These are phyloP conservation scores for Hyphantria cunea DNA, from an alignment of 1,140 invertebrate genomes.

Conservation along the genomic window DNA sequence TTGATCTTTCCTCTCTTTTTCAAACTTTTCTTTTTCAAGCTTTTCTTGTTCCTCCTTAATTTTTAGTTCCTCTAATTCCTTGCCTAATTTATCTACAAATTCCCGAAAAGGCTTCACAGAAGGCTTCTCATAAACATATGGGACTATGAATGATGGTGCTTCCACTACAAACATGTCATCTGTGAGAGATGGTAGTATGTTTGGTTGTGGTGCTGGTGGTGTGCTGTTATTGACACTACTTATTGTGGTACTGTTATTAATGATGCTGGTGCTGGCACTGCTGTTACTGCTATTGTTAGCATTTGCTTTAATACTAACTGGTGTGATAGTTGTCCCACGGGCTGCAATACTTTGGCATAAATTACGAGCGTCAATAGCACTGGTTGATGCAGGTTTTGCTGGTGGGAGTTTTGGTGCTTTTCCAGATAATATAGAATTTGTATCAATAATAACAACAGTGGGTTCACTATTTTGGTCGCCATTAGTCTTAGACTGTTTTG, in stretches of 20 bases:
- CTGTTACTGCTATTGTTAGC: constrained; percentile 32
- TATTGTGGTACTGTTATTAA: constrained; percentile 16
- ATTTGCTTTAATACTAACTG: constrained; percentile 65
- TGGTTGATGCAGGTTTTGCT: constrained; percentile 51
- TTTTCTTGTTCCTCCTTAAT: constrained; percentile 71
- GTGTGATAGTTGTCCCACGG: constrained; percentile 79
- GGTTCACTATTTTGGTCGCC: constrained; percentile 79
- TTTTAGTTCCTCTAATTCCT: constrained; percentile 84
- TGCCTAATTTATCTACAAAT: constrained; percentile 87
- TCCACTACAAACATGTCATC: constrained; percentile 95
- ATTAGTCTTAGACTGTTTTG: constrained; percentile 60
- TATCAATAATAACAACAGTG: constrained; percentile 75
- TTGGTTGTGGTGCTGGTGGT: constrained; percentile 73
- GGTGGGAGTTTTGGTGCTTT: constrained; percentile 57
- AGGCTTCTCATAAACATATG: constrained; percentile 94
- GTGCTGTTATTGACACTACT: constrained; percentile 39
- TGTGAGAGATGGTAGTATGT: constrained; percentile 89
- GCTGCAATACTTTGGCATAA: constrained; percentile 80
- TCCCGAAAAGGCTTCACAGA: constrained; percentile 90
- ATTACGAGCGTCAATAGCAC: constrained; percentile 63
- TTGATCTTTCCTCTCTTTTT: constrained; percentile 73
- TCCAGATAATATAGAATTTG: constrained; percentile 72
- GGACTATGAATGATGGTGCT: constrained; percentile 94
- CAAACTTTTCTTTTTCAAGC: constrained; percentile 70
- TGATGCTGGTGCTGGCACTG: constrained; percentile 27